Evolutionary conservation across 2,113 vertebrate genomes (phyloP).

Genomic region (Crotalus viridis): DNA sequence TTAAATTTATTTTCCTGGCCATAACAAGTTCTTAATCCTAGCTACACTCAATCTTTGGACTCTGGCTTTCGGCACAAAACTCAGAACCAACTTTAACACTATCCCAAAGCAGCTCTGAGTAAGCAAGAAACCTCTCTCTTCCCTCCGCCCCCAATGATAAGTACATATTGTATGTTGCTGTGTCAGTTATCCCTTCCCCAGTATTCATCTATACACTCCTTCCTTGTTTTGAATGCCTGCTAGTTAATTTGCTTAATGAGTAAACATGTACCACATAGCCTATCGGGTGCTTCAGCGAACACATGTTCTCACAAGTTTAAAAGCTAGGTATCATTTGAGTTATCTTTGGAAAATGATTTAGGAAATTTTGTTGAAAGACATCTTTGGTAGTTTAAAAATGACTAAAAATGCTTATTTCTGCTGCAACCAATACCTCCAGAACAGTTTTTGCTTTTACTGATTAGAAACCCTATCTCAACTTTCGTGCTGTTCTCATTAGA

Average conservation of each 20-base stretch:
- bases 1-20: no score
- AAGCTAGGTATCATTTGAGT: slow-evolving; percentile 15
- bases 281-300: background rate
- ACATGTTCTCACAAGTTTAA: background rate
- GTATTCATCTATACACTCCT: accelerated
- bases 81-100: background rate
- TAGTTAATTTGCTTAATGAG: background rate
- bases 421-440: slow-evolving; percentile 10
- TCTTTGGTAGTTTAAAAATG: slow-evolving; percentile 42
- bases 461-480: background rate
- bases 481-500: slow-evolving; percentile 64
- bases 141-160: background rate
- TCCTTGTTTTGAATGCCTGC: slow-evolving; percentile 10
- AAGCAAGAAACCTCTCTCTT: background rate
- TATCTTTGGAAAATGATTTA: slow-evolving; percentile 44
- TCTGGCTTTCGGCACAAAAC: background rate
- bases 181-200: no score
- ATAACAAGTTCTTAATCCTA: no score
- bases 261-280: background rate
- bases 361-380: slow-evolving; percentile 49
- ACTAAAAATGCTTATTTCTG: slow-evolving; percentile 46
- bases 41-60: background rate
- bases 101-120: background rate
- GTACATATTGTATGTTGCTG: background rate
- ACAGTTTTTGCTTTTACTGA: slow-evolving; percentile 50